Evolutionary conservation across 1,140 invertebrate genomes (phyloP).

Genomic region (Drosophila serrata): DNA sequence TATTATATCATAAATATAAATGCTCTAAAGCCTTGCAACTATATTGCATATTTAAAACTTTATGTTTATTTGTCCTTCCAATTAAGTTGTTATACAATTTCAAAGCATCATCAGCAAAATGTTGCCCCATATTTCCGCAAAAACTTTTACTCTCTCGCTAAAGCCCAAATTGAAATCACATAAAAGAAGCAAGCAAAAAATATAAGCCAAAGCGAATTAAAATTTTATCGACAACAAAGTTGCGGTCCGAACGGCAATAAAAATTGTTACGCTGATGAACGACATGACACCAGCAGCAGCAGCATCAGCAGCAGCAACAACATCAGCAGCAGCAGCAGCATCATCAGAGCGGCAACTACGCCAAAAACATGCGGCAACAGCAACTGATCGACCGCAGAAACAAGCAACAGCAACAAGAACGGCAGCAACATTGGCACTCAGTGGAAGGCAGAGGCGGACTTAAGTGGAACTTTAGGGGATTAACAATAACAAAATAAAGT

Average conservation of each 20-base stretch:
- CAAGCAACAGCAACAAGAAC: conserved; percentile 48
- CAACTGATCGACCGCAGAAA: conserved; percentile 69
- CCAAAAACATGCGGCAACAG: conserved; percentile 55
- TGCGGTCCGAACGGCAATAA: conserved; percentile 67
- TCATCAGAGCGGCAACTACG: conserved; percentile 27
- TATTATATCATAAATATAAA: background rate
- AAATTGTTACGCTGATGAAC: conserved; percentile 79
- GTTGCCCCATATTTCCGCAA: background rate
- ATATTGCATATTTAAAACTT: background rate
- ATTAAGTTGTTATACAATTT: background rate
- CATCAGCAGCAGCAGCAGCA: conserved; percentile 10
- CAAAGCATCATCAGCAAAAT: too few species aligned
- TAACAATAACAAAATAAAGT: background rate
- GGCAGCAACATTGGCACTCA: conserved; percentile 32
- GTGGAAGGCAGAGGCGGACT: conserved; percentile 5
- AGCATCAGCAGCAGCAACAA: conserved; percentile 8
- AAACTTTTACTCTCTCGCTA: conserved; percentile 17
- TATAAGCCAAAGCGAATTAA: conserved; percentile 73
- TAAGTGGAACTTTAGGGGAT: background rate
- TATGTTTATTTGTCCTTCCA: background rate
- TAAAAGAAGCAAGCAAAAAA: conserved; percentile 42
- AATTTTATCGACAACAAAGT: conserved; percentile 82
- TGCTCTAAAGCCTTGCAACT: background rate
- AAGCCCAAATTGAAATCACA: conserved; percentile 48
- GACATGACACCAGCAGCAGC: conserved; percentile 57